Evolutionary conservation across 2,113 vertebrate species (phyloP), one percentile per base, ranked within the genome.

Genomic region (Argyrosomus japonicus): DNA sequence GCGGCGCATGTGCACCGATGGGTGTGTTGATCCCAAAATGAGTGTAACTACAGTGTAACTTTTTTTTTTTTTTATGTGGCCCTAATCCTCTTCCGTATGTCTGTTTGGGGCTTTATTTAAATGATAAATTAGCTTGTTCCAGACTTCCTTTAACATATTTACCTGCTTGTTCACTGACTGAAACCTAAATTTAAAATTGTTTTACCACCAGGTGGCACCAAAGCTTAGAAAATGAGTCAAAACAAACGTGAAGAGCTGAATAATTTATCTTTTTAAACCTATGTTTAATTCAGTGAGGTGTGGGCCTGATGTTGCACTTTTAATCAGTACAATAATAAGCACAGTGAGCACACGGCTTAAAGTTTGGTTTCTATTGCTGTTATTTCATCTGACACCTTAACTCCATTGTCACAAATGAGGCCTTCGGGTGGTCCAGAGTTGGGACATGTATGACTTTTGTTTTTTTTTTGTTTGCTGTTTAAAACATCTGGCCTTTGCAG

Each of bases 141-240:
- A 18, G 32, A 72, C 45, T 12, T 13, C 2, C 9, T 43, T 18
- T 21, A 3, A 27, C 25, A 68, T 53, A 11, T 79, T 61, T 2
- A 47, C 6, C n/a, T 72, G 50, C 18, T 63, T 13, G 1, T 6
- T 75, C 54, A 13, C 7, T 75, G 23, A 1, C 5, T 57, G n/a
- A 56, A 56, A 57, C 27, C 3, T 14, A 71, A 73, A 61, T 3
- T 6, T 17, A 48, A 29, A 70, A 77, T 6, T 0, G 0, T 5
- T 36, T 78, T 6, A 47, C 90, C 93, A 89, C 75, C 58, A 91
- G 91, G 82, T 87, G 92, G 91, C 86, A 27, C 29, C 63, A 90
- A 25, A 85, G 60, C 4, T 77, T 8, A 74, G 25, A 74, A 81
- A 84, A 72, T 43, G 15, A 47, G 4, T 45, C 47, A 10, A 15